phyloP scores from a whole-genome alignment of 2,888 invertebrate genomes.

The Muscina levida region DNA sequence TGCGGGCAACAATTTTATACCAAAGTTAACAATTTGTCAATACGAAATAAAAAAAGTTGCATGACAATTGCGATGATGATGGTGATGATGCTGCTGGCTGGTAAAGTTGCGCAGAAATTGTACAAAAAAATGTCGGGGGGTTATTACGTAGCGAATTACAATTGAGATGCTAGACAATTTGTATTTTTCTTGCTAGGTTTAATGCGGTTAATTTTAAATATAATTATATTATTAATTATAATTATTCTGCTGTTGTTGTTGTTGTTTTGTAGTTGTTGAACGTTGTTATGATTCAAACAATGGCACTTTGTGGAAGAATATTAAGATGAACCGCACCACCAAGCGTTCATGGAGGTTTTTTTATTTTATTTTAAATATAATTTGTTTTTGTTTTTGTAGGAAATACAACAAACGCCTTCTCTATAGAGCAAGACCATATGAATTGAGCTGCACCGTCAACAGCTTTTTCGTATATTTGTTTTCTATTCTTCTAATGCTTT shows the following conservation, averaged over 20 bases:
- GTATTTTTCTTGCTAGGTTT: not conserved
- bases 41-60: too few relatives aligned
- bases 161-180: too few relatives aligned
- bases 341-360: not conserved
- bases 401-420: conserved; percentile 53
- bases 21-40: not conserved
- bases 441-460: not conserved
- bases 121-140: too few relatives aligned
- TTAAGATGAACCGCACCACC: not conserved
- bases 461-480: not conserved
- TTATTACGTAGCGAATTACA: too few relatives aligned
- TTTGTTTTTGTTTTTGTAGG: not conserved
- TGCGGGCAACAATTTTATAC: too few relatives aligned
- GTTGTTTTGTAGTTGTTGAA: conserved; percentile 7
- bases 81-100: too few relatives aligned
- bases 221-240: conserved; percentile 36
- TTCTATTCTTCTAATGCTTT: not conserved
- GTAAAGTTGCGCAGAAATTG: too few relatives aligned
- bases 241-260: conserved; percentile 11
- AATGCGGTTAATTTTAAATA: conserved; percentile 20
- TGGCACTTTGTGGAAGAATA: conserved; percentile 61
- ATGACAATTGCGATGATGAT: too few relatives aligned
- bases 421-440: not conserved
- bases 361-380: not conserved
- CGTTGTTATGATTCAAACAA: conserved; percentile 31